Conservation (phyloP, 2,888 invertebrate genomes). For the Aspidiotus rigidus region DNA sequence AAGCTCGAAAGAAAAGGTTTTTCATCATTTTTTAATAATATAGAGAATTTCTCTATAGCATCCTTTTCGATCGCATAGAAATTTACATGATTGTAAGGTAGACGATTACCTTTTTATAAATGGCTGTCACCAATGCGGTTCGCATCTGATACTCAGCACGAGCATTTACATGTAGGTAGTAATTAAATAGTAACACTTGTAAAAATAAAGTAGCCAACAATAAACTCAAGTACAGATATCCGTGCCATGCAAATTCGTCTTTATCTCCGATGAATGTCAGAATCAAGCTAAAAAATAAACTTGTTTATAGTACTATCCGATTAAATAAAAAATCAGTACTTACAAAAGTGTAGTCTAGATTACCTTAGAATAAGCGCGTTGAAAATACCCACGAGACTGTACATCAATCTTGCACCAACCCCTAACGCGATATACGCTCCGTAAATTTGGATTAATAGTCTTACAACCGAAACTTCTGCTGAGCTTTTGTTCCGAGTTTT, state of each 20-base stretch:
- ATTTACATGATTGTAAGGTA: no score
- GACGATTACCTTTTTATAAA: conserved; percentile 46
- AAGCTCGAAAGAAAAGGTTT: no score
- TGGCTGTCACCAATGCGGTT: conserved; percentile 48
- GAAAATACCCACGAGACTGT: conserved; percentile 76
- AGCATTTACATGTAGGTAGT: conserved; percentile 50
- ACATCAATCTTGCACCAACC: conserved; percentile 57
- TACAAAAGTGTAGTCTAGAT: conserved; percentile 39
- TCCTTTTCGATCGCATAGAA: no score
- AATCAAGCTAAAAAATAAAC: no score
- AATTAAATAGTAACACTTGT: conserved; percentile 49
- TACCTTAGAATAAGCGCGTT: conserved; percentile 83
- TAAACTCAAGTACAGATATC: conserved; percentile 49
- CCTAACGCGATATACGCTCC: no score
- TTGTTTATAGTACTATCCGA: no score
- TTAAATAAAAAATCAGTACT: no score
- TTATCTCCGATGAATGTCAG: conserved; percentile 33
- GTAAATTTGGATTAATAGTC: no score
- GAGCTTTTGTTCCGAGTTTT: no score
- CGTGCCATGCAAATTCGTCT: conserved; percentile 47
- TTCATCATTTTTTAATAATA: no score
- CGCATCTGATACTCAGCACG: conserved; percentile 50
- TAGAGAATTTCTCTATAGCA: no score
- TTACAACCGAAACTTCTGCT: no score
- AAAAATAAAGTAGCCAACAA: conserved; percentile 48